These are phyloP conservation scores for Lota lota DNA, from an alignment of 2,113 vertebrate genomes.

Conservation along the genomic window DNA sequence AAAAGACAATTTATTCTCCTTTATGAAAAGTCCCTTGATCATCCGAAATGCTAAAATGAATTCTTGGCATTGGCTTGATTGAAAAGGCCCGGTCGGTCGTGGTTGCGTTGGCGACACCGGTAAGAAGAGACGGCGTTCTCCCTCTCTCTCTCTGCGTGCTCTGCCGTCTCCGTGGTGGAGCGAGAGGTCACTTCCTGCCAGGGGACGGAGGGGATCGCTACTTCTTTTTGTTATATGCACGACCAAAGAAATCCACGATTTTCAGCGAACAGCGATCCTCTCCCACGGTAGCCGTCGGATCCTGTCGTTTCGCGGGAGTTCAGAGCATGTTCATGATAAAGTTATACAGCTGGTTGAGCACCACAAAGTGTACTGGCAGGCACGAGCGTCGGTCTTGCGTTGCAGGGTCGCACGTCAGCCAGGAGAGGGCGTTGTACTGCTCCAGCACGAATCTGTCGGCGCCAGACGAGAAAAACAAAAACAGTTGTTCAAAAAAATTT, in stretches of 20 bases:
- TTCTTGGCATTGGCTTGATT: slow-evolving; percentile 68
- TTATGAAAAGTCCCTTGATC: slow-evolving; percentile 73
- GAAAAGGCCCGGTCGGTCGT: slow-evolving; percentile 53
- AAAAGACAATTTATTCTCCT: slow-evolving; percentile 79
- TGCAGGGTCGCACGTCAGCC: slow-evolving; percentile 97
- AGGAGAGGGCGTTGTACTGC: slow-evolving; percentile 99
- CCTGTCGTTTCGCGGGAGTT: slow-evolving; percentile 30
- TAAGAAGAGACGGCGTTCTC: slow-evolving; percentile 2
- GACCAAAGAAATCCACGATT: background rate
- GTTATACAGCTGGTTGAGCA: slow-evolving; percentile 99
- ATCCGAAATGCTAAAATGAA: slow-evolving; percentile 71
- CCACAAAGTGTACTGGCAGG: slow-evolving; percentile 98
- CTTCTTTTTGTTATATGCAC: background rate
- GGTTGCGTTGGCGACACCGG: slow-evolving; percentile 37
- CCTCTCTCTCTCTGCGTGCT: slow-evolving; percentile 17
- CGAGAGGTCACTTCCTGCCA: background rate
- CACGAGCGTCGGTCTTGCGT: slow-evolving; percentile 98
- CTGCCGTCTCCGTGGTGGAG: slow-evolving; percentile 37
- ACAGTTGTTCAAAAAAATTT: background rate
- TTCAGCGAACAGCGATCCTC: slow-evolving; percentile 1
- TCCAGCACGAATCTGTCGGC: slow-evolving; percentile 92
- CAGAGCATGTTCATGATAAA: slow-evolving; percentile 95
- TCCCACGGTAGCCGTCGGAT: slow-evolving; percentile 31
- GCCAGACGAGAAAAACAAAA: slow-evolving; percentile 21
- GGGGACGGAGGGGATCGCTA: background rate